These are phyloP conservation scores for Neoitamus cyanurus DNA, from an alignment of 2,888 invertebrate species.

Conservation along the genomic window DNA sequence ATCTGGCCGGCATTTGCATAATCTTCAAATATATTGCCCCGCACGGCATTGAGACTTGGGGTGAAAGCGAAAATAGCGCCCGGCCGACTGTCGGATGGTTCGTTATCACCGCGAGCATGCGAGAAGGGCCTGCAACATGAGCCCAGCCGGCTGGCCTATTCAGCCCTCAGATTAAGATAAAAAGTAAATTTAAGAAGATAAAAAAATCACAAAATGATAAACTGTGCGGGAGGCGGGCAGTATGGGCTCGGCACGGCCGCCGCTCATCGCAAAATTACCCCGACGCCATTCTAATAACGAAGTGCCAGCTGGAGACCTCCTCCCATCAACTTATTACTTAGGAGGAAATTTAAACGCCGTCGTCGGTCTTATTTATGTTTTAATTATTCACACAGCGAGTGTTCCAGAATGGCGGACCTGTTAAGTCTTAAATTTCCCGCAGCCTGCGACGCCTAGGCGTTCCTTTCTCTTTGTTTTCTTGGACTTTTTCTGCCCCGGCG, in stretches of 20 bases:
- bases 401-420: slow-evolving; percentile 42
- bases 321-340: slow-evolving; percentile 20
- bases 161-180: slow-evolving; percentile 22
- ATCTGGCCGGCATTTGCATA: slow-evolving; percentile 6
- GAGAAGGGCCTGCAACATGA: background rate
- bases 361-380: slow-evolving; percentile 43
- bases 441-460: slow-evolving; percentile 3
- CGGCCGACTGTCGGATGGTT: background rate
- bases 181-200: background rate
- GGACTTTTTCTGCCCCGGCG: background rate
- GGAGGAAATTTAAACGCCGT: slow-evolving; percentile 29
- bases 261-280: slow-evolving; percentile 7
- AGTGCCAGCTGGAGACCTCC: slow-evolving; percentile 33
- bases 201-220: slow-evolving; percentile 12
- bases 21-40: slow-evolving; percentile 25
- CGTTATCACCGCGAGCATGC: background rate
- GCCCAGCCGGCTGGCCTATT: background rate
- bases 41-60: background rate
- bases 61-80: slow-evolving; percentile 10
- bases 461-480: slow-evolving; percentile 9
- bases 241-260: background rate
- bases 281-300: background rate
- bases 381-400: slow-evolving; percentile 49
- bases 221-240: background rate
- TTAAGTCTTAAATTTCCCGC: slow-evolving; percentile 18